Evolutionary conservation across 2,113 vertebrate species (phyloP).

Genomic region (Varanus salvator): DNA sequence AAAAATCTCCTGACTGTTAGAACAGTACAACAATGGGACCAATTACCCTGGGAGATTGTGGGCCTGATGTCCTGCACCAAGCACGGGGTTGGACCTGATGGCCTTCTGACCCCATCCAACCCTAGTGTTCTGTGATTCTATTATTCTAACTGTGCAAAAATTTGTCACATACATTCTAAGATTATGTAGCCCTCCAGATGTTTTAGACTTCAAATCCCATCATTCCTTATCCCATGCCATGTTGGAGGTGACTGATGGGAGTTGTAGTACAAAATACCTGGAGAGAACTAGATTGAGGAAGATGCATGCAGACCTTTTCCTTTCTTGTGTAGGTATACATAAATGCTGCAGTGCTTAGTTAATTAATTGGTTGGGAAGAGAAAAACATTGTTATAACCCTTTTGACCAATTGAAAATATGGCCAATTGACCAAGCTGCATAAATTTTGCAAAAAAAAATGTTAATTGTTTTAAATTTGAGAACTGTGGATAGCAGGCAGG

Average conservation of each 20-base stretch:
- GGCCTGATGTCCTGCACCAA: too few species aligned
- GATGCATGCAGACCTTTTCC: not conserved
- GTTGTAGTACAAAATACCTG: too few species aligned
- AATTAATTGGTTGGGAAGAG: not conserved
- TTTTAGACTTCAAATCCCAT: not conserved
- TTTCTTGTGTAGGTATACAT: not conserved
- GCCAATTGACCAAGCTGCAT: not conserved
- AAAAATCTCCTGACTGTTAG: too few species aligned
- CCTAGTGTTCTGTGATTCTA: too few species aligned
- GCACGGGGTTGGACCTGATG: too few species aligned
- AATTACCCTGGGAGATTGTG: too few species aligned
- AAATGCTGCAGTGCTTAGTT: not conserved
- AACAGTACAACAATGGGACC: too few species aligned
- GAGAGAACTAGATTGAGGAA: too few species aligned
- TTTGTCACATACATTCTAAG: not conserved
- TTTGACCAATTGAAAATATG: not conserved
- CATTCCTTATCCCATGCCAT: too few species aligned
- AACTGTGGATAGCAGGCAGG: not conserved
- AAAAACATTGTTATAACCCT: not conserved
- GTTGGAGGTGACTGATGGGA: too few species aligned
- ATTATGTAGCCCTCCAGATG: not conserved
- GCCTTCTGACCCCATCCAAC: too few species aligned
- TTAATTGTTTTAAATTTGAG: not conserved
- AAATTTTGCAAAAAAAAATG: not conserved
- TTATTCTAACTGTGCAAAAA: not conserved